Evolutionary conservation across 2,888 invertebrate genomes (phyloP).

Genomic region (Lasioglossum pauxillum): DNA sequence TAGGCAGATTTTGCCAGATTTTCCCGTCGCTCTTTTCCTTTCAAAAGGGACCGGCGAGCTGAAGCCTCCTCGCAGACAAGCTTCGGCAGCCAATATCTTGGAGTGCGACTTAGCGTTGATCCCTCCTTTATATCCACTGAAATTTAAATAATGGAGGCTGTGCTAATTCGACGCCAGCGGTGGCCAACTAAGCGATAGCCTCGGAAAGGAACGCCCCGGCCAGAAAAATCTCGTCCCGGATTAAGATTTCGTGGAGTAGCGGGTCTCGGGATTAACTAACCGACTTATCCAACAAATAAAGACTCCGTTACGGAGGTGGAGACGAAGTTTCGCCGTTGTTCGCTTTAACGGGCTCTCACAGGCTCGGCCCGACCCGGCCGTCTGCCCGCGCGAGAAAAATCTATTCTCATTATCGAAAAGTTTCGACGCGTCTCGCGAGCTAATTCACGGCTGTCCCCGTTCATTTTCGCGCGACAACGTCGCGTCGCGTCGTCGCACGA

Average conservation of each 20-base stretch:
- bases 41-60: conserved; percentile 37
- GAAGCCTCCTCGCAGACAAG: conserved; percentile 54
- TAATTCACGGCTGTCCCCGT: background rate
- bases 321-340: conserved; percentile 3
- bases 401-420: background rate
- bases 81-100: conserved; percentile 79
- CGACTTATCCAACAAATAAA: conserved; percentile 8
- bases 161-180: conserved; percentile 75
- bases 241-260: background rate
- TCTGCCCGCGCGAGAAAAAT: background rate
- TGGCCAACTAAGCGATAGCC: conserved; percentile 59
- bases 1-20: conserved; percentile 72
- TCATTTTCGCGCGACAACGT: background rate
- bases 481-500: background rate
- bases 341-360: background rate
- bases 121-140: conserved; percentile 78
- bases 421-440: background rate
- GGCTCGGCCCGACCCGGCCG: background rate
- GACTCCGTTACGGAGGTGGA: background rate
- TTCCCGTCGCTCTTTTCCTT: conserved; percentile 45
- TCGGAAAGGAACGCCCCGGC: background rate
- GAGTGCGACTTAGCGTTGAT: conserved; percentile 80
- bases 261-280: background rate
- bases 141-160: conserved; percentile 80
- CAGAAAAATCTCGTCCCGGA: background rate